Conservation (phyloP, 2,113 vertebrate species). For the Rhynchopsitta pachyrhyncha region DNA sequence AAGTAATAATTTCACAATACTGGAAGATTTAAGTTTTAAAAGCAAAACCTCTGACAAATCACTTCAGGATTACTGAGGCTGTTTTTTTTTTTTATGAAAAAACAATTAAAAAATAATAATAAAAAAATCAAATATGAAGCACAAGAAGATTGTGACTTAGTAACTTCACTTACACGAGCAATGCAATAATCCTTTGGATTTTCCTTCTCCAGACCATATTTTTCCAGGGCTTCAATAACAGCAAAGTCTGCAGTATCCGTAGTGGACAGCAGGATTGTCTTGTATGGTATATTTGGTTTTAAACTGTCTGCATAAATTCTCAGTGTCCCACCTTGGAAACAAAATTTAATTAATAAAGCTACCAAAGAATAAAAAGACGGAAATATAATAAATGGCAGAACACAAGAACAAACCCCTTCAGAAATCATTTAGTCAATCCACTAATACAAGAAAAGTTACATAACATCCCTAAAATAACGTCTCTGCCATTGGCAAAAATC, state of each 20-base stretch:
- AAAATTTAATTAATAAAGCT: not conserved
- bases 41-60: not conserved
- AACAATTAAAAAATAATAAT: not conserved
- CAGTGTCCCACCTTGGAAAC: conserved; percentile 87
- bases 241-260: conserved; percentile 93
- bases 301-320: conserved; percentile 96
- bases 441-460: not conserved
- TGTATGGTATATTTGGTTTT: conserved; percentile 97
- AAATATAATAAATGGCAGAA: not conserved
- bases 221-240: conserved; percentile 94
- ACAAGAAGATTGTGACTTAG: not conserved
- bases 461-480: not conserved
- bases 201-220: conserved; percentile 96
- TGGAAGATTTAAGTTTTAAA: not conserved
- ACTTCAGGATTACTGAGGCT: not conserved
- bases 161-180: conserved; percentile 81
- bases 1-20: not conserved
- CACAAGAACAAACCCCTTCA: not conserved
- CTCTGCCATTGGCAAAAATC: not conserved
- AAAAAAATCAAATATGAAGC: not conserved
- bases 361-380: not conserved
- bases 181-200: conserved; percentile 95
- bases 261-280: conserved; percentile 95
- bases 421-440: not conserved
- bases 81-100: not conserved